A percentile compares a stretch with the other conserved stretches of the same genome.
These are phyloP conservation scores for Aselliscus stoliczkanus DNA, from an alignment of 2,797 vertebrate genomes.

Conservation along the genomic window DNA sequence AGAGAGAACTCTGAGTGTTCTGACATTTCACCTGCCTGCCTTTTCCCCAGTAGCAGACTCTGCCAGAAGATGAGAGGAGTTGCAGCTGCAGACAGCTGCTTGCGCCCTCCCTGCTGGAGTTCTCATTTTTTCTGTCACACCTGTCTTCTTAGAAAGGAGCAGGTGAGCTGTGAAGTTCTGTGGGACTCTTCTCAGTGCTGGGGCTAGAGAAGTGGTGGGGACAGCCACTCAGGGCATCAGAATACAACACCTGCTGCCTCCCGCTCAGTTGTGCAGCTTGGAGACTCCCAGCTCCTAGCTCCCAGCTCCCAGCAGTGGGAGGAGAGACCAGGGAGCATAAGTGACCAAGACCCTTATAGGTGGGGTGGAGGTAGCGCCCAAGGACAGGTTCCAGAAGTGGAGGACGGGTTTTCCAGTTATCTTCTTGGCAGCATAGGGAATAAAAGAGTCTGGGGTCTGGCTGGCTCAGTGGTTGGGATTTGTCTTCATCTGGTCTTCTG, in stretches of 20 bases:
- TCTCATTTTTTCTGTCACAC: not conserved
- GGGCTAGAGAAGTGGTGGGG: not conserved
- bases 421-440: not conserved
- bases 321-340: not conserved
- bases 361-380: fast-evolving
- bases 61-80: not conserved
- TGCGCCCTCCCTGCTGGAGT: not conserved
- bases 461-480: not conserved
- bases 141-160: constrained; percentile 30
- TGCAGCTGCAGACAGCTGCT: not conserved
- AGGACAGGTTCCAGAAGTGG: not conserved
- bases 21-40: not conserved
- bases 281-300: too few species aligned
- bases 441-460: not conserved
- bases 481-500: not conserved
- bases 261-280: not conserved
- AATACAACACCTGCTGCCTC: not conserved
- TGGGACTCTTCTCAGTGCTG: not conserved
- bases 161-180: not conserved
- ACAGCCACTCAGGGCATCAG: not conserved
- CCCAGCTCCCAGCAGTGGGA: not conserved
- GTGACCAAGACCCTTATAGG: not conserved
- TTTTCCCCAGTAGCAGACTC: not conserved
- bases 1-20: not conserved
- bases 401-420: not conserved